phyloP scores from a whole-genome alignment of 2,113 vertebrate genomes.

The Anser cygnoides region DNA sequence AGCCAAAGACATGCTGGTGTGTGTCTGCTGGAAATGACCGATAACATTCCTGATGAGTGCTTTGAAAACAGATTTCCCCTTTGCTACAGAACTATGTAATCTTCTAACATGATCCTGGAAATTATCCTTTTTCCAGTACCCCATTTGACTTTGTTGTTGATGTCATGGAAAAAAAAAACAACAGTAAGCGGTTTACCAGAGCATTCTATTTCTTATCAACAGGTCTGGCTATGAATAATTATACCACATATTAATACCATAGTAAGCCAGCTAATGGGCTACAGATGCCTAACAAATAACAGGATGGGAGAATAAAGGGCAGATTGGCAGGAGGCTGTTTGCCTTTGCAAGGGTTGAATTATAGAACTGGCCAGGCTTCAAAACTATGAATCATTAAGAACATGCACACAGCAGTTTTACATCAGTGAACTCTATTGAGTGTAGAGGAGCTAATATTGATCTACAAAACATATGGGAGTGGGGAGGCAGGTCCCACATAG shows the following conservation, averaged over 20 bases:
- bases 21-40: neutral
- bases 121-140: neutral
- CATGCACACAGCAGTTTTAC: slow-evolving; percentile 59
- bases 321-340: slow-evolving; percentile 63
- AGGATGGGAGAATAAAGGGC: slow-evolving; percentile 59
- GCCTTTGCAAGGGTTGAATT: slow-evolving; percentile 48
- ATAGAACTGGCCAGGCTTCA: slow-evolving; percentile 57
- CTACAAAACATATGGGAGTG: slow-evolving; percentile 47
- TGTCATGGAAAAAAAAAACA: slow-evolving; percentile 57
- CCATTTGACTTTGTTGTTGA: slow-evolving; percentile 46
- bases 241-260: slow-evolving; percentile 56
- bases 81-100: neutral
- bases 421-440: slow-evolving; percentile 61
- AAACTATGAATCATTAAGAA: slow-evolving; percentile 64
- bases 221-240: slow-evolving; percentile 67
- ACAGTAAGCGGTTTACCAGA: slow-evolving; percentile 53
- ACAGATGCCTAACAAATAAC: slow-evolving; percentile 44
- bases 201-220: slow-evolving; percentile 60
- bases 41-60: neutral
- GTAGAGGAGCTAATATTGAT: slow-evolving; percentile 59
- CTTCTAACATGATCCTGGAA: neutral
- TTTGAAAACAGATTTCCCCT: neutral
- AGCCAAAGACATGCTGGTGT: neutral
- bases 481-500: slow-evolving; percentile 29
- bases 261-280: slow-evolving; percentile 55